Evolutionary conservation across 2,797 vertebrate genomes (phyloP), one percentile per base, ranked within the genome.

Genomic region (Phrynocephalus guinanensis): DNA sequence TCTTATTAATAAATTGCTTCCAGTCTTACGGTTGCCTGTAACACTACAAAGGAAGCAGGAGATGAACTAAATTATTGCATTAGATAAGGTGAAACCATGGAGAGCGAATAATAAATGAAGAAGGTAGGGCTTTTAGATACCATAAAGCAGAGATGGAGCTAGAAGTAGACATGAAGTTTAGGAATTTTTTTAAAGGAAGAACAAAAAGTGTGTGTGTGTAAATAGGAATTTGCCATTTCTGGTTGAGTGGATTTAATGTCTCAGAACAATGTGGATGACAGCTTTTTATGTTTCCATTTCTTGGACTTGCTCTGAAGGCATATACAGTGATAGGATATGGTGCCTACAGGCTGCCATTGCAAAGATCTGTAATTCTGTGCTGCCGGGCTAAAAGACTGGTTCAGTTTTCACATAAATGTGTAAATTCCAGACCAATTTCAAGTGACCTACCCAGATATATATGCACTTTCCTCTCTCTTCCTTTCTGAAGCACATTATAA

Each of bases 261-360:
- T 95, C 91, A 79, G 86, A 89, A 85, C 85, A 94, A 91, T 90
- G 95, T 86, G 94, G 95, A 90, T 95, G 94, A 93, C 96, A 96
- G 93, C 93, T 96, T 96, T 96, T 96, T 94, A 96, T 95, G 95
- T 92, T 93, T 94, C 94, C 94, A 92, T 96, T 95, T 96, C 93
- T 92, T 89, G 87, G 89, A 85, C 91, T 94, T 92, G 66, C 91
- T 91, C 76, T 44, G 28, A 82, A 94, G 91, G 83, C 84, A 77
- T 0, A 91, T 92, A 92, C 77, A 87, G 89, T 3, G 48, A 91
- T 86, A 88, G n/a, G 83, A 93, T 87, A 80, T 50, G 83, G 83
- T 89, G 90, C 92, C 80, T 79, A 38, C 72, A 91, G 92, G 90
- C 77, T 50, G 5, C 67, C 60, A 60, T 81, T 4, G 52, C 87